Evolutionary conservation across 2,888 invertebrate genomes (phyloP).

Genomic region (Drosophila barbarae): DNA sequence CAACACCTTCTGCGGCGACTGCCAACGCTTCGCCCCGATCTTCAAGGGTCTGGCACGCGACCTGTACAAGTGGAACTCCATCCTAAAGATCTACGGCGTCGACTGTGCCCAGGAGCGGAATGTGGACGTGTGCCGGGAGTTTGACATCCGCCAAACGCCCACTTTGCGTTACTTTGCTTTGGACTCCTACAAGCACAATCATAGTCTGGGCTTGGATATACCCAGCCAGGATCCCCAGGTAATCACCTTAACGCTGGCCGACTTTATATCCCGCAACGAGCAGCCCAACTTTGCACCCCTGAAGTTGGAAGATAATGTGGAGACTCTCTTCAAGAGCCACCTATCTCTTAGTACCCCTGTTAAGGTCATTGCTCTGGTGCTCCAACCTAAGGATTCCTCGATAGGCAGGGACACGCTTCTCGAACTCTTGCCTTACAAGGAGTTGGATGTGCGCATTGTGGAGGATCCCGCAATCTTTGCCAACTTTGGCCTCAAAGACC

Average conservation of each 20-base stretch:
- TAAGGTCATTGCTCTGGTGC: slow-evolving; percentile 36
- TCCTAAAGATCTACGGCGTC: slow-evolving; percentile 15
- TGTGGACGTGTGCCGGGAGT: slow-evolving; percentile 17
- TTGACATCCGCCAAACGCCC: slow-evolving; percentile 23
- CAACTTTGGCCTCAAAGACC: slow-evolving; percentile 10
- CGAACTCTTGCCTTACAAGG: slow-evolving; percentile 39
- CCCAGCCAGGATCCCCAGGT: slow-evolving; percentile 15
- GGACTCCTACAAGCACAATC: neutral
- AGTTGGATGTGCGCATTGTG: slow-evolving; percentile 42
- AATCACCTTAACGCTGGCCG: slow-evolving; percentile 7
- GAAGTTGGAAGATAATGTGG: neutral
- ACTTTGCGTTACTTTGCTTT: slow-evolving; percentile 19
- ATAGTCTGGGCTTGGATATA: slow-evolving; percentile 9
- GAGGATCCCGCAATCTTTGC: slow-evolving; percentile 5
- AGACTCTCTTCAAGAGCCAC: neutral
- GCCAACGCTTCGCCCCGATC: slow-evolving; percentile 26
- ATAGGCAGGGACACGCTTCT: slow-evolving; percentile 53
- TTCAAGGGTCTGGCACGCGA: slow-evolving; percentile 24
- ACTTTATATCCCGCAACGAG: slow-evolving; percentile 6
- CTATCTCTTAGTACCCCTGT: neutral
- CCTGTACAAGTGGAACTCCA: slow-evolving; percentile 21
- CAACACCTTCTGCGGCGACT: slow-evolving; percentile 27
- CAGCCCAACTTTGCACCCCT: slow-evolving; percentile 5
- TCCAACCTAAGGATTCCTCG: slow-evolving; percentile 38
- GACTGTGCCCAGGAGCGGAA: slow-evolving; percentile 33